Base-by-base conservation (phyloP, 1,140 invertebrate genomes). In the Globodera rostochiensis region DNA sequence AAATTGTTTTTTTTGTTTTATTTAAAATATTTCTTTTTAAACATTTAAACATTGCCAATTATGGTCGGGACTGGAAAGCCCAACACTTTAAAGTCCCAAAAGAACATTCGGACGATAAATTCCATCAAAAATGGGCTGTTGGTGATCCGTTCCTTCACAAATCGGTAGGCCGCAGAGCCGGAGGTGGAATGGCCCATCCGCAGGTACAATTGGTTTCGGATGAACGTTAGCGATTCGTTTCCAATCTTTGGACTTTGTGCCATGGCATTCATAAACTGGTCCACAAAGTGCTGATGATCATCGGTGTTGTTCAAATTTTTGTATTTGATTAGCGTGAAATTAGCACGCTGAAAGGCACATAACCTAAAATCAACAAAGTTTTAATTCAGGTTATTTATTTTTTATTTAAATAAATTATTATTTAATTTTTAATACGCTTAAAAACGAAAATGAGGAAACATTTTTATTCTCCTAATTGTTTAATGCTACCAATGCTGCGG, bases 111-210 rank as follows among this genome's bases (percentile, higher is more conserved):
- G 7, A 84, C 71, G 19, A 84, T 45, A 46, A 74, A 84, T 74
- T 84, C 83, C 81, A 84, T 79, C 6, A 84, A 76, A 77, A 85
- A 84, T 36, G 83, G 83, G 57, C 81, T 83, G 8, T 64, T 53
- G 36, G 25, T 47, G 8, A 84, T 74, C 47, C 83, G 53, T 57
- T 83, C 64, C 64, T 77, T 76, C 5, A 83, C 60, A 66, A 84
- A 84, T 60, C 21, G 36, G 11, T 78, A 60, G 19, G 83, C 83
- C 47, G 75, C 73, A 4, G 83, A 84, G n/a, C 83, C 71, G 3
- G 80, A 69, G 11, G 83, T 84, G 9, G 53, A 11, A 76, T 84
- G 83, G 49, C 66, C 71, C 21, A 79, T 83, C 45, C 70, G 45
- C 3, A 69, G 77, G 11, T 49, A 67, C 9, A 83, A 15, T 46